Evolutionary conservation across 2,888 invertebrate genomes (phyloP).

Genomic region (Protophormia terraenovae): DNA sequence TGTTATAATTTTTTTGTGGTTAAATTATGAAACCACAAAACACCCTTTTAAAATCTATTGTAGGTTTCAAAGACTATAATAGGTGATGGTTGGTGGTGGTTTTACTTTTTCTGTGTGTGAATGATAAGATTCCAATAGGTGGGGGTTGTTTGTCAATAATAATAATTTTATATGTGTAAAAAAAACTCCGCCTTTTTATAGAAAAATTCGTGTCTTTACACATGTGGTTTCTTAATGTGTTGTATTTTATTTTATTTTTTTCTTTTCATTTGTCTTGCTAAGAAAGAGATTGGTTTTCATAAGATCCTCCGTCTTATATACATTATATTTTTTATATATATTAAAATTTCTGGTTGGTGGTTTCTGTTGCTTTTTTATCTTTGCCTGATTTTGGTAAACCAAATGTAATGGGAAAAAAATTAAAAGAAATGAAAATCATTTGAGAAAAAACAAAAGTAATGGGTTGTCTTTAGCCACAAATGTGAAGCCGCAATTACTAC

Average conservation of each 20-base stretch:
- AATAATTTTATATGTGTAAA: neutral
- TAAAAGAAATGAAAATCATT: constrained; percentile 43
- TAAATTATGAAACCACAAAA: constrained; percentile 75
- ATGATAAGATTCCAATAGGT: constrained; percentile 29
- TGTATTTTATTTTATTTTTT: neutral
- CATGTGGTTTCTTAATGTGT: constrained; percentile 63
- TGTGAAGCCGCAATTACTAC: constrained; percentile 76
- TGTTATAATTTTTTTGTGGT: constrained; percentile 78
- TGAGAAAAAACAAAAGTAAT: constrained; percentile 63
- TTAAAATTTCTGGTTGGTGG: constrained; percentile 53
- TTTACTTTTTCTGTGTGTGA: neutral
- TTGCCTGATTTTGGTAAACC: constrained; percentile 50
- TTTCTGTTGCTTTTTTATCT: neutral
- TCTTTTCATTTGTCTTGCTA: neutral
- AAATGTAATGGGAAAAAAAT: constrained; percentile 15
- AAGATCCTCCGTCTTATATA: neutral
- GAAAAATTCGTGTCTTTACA: constrained; percentile 30
- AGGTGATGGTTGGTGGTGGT: constrained; percentile 33
- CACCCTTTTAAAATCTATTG: constrained; percentile 58
- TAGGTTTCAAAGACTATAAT: neutral
- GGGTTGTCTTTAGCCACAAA: constrained; percentile 78
- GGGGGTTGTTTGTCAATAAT: constrained; percentile 34
- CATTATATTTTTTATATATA: neutral
- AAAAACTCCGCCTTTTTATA: constrained; percentile 60
- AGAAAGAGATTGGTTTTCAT: constrained; percentile 34